These are phyloP conservation scores for Trisateles emortualis DNA, from an alignment of 2,888 invertebrate species.

Conservation along the genomic window DNA sequence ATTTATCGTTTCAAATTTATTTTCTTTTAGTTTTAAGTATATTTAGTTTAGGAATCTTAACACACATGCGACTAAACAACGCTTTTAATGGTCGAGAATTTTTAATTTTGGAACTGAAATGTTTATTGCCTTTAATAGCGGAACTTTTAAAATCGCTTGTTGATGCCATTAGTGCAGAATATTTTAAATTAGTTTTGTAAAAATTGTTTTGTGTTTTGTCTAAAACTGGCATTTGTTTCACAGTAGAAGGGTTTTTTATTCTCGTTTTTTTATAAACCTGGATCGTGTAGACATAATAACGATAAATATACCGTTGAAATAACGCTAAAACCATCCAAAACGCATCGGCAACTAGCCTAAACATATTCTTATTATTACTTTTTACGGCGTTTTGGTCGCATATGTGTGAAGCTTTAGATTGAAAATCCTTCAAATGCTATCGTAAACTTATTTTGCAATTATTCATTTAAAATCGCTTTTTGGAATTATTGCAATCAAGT, in stretches of 20 bases:
- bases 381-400: constrained; percentile 35
- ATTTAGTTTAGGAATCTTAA: constrained; percentile 60
- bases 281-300: constrained; percentile 16
- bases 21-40: constrained; percentile 86
- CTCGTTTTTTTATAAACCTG: constrained; percentile 7
- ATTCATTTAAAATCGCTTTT: constrained; percentile 79
- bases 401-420: constrained; percentile 54
- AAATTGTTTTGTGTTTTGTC: constrained; percentile 17
- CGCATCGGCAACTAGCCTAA: background rate
- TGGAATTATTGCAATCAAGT: constrained; percentile 65
- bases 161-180: constrained; percentile 29
- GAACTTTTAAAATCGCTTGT: constrained; percentile 32
- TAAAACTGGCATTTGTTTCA: constrained; percentile 7
- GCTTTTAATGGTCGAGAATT: constrained; percentile 35
- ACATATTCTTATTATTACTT: background rate
- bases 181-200: constrained; percentile 21
- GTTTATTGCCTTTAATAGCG: constrained; percentile 26
- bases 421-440: constrained; percentile 54
- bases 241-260: constrained; percentile 7
- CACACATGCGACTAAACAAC: constrained; percentile 49
- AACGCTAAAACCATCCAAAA: background rate
- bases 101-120: constrained; percentile 28
- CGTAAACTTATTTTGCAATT: constrained; percentile 76
- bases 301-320: background rate
- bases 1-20: constrained; percentile 89